Evolutionary conservation across 2,113 vertebrate genomes (phyloP), one percentile per base, ranked within the genome.

Genomic region (Nannospalax galili): DNA sequence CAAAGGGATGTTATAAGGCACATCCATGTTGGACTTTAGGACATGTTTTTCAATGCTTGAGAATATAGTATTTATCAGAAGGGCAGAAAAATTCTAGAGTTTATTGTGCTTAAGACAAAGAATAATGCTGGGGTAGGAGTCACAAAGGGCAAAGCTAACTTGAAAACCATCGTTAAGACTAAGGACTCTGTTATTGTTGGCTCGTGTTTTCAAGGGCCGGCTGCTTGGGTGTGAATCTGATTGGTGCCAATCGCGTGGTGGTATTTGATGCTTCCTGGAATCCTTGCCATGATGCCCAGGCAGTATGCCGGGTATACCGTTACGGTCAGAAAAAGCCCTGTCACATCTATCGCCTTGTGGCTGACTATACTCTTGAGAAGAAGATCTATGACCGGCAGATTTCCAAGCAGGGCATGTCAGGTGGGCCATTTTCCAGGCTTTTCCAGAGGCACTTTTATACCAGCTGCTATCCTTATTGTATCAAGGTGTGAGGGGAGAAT

Each of bases 181-280:
- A 42, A 89, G 78, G 37, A 65, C 84, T 95, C 45, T 69, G 48
- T 97, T 74, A 92, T 91, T 91, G 74, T 95, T 97, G 85, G 40
- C 70, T 98, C 97, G 45, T 92, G 82, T 96, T 97, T 98, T 96
- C 72, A 96, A 99, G 99, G 97, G 99, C 99, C 65, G 99, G 99
- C 37, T 99, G 99, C 97, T 98, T 99, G 95, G 99, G 99, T 30
- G 99, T 99, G 85, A 99, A 99, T 97, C 98, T 99, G 93, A 99
- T 99, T 10, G 99, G 99, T 30, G 99, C 99, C 69, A 99, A 99
- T 97, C 99, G 99, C 5, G 99, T 99, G 45, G 99, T 99, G 69
- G 99, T 99, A 85, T 99, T 99, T 62, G 99, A 99, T 4, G 99
- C 99, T 69, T 99, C 99, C 58, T 99, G 99, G 99, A 99, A 99